Conservation (phyloP, 2,888 invertebrate genomes). For the Dermolepida albohirtum region DNA sequence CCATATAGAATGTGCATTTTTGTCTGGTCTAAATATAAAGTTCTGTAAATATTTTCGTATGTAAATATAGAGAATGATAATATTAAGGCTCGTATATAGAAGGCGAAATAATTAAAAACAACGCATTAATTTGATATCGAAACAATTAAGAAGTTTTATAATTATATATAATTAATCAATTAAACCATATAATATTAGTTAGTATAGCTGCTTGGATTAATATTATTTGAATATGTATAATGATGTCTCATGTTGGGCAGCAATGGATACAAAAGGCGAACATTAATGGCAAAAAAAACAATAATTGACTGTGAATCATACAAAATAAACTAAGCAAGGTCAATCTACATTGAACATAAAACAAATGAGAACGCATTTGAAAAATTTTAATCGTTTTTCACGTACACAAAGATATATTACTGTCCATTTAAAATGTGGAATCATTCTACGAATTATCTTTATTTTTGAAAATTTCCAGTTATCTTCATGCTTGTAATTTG, state of each 20-base stretch:
- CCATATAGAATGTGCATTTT: too few relatives aligned
- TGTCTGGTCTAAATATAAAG: too few relatives aligned
- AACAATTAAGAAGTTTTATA: slow-evolving; percentile 2
- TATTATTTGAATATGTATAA: slow-evolving; percentile 8
- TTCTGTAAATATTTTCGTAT: too few relatives aligned
- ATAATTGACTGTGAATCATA: slow-evolving; percentile 34
- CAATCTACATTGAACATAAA: slow-evolving; percentile 33
- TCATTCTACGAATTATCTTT: too few relatives aligned
- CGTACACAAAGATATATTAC: not conserved
- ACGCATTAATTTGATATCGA: slow-evolving; percentile 5
- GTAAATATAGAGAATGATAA: too few relatives aligned
- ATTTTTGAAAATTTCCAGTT: too few relatives aligned
- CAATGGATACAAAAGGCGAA: slow-evolving; percentile 27
- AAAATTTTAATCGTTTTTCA: slow-evolving; percentile 11
- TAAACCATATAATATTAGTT: slow-evolving; percentile 8
- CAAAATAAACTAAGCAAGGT: slow-evolving; percentile 32
- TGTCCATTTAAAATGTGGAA: not conserved
- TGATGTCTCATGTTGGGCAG: slow-evolving; percentile 4
- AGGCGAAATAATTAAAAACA: slow-evolving; percentile 5
- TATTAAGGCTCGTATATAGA: too few relatives aligned
- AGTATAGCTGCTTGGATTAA: slow-evolving; percentile 22
- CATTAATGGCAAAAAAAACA: slow-evolving; percentile 27
- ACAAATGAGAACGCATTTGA: slow-evolving; percentile 27
- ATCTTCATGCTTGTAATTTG: too few relatives aligned
- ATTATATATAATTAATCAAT: slow-evolving; percentile 31